Conservation (phyloP, 2,888 invertebrate species). For the Microlaimidae sp. region DNA sequence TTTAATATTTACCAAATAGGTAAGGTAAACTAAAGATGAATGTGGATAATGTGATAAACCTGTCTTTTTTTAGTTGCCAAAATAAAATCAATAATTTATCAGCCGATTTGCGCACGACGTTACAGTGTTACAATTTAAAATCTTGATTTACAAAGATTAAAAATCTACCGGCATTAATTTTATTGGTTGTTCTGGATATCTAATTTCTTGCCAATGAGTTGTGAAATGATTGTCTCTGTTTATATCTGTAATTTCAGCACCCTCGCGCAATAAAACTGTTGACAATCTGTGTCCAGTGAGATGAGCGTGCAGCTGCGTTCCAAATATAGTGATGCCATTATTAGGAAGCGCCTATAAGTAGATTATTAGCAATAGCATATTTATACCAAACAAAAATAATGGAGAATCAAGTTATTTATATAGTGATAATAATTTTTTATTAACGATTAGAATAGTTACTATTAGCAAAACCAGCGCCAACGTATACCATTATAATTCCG, state of each 20-base stretch:
- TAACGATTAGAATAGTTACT: neutral
- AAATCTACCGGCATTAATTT: conserved; percentile 57
- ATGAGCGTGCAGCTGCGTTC: conserved; percentile 92
- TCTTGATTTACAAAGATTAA: no score
- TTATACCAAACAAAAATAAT: no score
- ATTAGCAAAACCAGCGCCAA: neutral
- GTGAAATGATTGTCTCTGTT: conserved; percentile 89
- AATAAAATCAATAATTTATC: no score
- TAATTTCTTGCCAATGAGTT: conserved; percentile 92
- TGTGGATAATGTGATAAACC: no score
- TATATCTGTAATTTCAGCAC: conserved; percentile 59
- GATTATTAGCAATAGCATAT: no score
- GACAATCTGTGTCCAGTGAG: conserved; percentile 63
- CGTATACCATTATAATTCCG: no score
- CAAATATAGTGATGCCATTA: conserved; percentile 73
- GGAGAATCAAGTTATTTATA: no score
- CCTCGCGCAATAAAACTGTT: conserved; percentile 66
- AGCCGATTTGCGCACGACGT: no score
- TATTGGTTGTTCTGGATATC: conserved; percentile 60
- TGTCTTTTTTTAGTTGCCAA: no score
- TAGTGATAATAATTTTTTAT: neutral
- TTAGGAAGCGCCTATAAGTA: conserved; percentile 47
- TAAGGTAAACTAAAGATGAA: no score
- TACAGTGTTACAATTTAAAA: no score
- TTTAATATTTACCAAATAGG: no score